phyloP scores from a whole-genome alignment of 2,113 vertebrate species.

The Odocoileus hemionus region DNA sequence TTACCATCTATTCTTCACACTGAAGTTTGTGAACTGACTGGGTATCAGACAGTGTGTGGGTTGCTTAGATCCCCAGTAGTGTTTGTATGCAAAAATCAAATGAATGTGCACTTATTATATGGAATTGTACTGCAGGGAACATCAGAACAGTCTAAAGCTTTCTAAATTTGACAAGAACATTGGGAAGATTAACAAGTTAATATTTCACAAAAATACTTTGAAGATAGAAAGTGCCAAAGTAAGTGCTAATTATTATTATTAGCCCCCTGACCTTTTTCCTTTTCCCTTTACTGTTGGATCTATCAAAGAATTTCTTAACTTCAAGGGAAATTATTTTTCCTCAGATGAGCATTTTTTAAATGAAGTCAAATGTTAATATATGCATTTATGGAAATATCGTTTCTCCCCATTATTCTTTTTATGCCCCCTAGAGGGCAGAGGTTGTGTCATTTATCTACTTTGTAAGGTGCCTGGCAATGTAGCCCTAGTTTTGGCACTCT shows the following conservation, averaged over 20 bases:
- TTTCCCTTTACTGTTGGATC: constrained; percentile 44
- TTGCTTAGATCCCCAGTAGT: neutral
- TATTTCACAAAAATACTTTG: constrained; percentile 59
- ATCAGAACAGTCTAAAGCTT: constrained; percentile 35
- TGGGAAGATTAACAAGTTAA: constrained; percentile 55
- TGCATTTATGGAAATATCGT: neutral
- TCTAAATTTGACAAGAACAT: constrained; percentile 24
- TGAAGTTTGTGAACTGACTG: neutral
- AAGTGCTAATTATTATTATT: constrained; percentile 70
- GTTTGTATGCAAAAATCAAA: neutral
- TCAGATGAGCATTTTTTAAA: constrained; percentile 39
- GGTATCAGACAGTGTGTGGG: neutral
- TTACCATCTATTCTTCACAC: neutral
- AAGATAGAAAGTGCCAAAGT: constrained; percentile 43
- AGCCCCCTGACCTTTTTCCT: constrained; percentile 5
- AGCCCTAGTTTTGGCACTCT: neutral
- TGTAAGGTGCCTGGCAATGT: neutral
- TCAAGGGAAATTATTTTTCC: constrained; percentile 58
- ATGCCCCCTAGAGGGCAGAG: neutral
- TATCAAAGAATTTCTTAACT: constrained; percentile 37
- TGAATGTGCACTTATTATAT: neutral
- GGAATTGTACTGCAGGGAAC: constrained; percentile 14
- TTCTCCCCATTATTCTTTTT: constrained; percentile 42
- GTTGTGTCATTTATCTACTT: neutral
- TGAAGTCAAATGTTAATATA: constrained; percentile 57